A percentile compares a stretch with the other conserved stretches of the same genome.
phyloP scores from a whole-genome alignment of 2,888 invertebrate genomes.

The Stenurella melanura region DNA sequence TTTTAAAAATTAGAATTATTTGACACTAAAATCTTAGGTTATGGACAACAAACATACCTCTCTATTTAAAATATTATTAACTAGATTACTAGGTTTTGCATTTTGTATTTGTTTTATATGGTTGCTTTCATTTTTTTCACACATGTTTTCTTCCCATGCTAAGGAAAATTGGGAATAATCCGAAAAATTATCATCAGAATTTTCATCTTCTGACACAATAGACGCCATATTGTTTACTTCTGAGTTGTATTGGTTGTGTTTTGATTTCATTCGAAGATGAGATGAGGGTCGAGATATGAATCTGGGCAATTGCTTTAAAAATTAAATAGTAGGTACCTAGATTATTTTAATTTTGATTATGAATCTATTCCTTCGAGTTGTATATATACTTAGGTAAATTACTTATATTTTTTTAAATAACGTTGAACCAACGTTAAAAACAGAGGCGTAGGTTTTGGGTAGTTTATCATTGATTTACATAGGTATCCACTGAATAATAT shows the following conservation, averaged over 20 bases:
- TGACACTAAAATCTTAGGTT: constrained; percentile 63
- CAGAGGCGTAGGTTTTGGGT: not conserved
- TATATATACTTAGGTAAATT: not conserved
- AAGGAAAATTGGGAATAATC: constrained; percentile 63
- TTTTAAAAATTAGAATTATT: constrained; percentile 50
- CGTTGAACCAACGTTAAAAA: not conserved
- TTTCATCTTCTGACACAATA: constrained; percentile 62
- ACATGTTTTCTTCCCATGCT: constrained; percentile 56
- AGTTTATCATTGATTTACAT: no score
- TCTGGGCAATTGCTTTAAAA: not conserved
- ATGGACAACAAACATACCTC: constrained; percentile 61
- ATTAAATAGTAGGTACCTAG: not conserved
- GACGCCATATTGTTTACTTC: constrained; percentile 66
- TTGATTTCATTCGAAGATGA: not conserved
- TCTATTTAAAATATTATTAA: constrained; percentile 63
- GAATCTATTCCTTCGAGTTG: not conserved
- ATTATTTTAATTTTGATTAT: not conserved
- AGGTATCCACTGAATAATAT: no score
- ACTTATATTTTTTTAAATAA: not conserved
- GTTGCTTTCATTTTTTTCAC: constrained; percentile 56
- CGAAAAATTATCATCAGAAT: constrained; percentile 65
- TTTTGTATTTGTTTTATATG: constrained; percentile 43
- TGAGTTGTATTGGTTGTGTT: constrained; percentile 7
- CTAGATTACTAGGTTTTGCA: constrained; percentile 60
- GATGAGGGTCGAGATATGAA: not conserved